phyloP scores from a whole-genome alignment of 1,140 invertebrate genomes.

The Drosophila seguyi region DNA sequence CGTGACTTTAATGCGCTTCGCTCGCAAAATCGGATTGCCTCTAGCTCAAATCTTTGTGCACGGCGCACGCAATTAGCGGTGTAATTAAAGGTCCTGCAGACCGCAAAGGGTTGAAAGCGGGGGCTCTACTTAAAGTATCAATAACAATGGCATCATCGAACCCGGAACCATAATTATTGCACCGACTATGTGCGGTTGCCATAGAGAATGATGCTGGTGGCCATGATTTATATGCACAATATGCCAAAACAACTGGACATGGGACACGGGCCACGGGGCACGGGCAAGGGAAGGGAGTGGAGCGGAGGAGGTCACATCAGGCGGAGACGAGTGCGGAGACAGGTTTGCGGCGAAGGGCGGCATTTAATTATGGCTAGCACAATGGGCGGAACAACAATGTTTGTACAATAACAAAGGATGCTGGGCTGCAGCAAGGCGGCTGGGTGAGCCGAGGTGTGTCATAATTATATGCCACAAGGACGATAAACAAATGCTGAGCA shows the following conservation, averaged over 20 bases:
- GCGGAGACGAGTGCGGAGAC: neutral
- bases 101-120: constrained; percentile 22
- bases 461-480: constrained; percentile 66
- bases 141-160: constrained; percentile 56
- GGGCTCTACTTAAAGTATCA: constrained; percentile 28
- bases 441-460: constrained; percentile 18
- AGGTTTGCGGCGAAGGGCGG: constrained; percentile 7
- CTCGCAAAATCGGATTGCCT: constrained; percentile 14
- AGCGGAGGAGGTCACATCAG: constrained; percentile 25
- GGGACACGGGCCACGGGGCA: constrained; percentile 8
- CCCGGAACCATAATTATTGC: constrained; percentile 71
- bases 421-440: constrained; percentile 5
- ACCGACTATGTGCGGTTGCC: constrained; percentile 21
- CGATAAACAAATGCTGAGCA: constrained; percentile 61
- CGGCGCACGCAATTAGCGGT: constrained; percentile 25
- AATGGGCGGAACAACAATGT: constrained; percentile 63
- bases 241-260: constrained; percentile 59
- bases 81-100: constrained; percentile 31
- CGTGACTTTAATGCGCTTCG: constrained; percentile 35
- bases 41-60: constrained; percentile 13
- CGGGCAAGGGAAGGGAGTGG: constrained; percentile 1
- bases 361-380: constrained; percentile 74
- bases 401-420: constrained; percentile 66
- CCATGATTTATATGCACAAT: constrained; percentile 68
- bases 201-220: constrained; percentile 43